Evolutionary conservation across 2,797 vertebrate species (phyloP).

Genomic region (Anableps anableps): DNA sequence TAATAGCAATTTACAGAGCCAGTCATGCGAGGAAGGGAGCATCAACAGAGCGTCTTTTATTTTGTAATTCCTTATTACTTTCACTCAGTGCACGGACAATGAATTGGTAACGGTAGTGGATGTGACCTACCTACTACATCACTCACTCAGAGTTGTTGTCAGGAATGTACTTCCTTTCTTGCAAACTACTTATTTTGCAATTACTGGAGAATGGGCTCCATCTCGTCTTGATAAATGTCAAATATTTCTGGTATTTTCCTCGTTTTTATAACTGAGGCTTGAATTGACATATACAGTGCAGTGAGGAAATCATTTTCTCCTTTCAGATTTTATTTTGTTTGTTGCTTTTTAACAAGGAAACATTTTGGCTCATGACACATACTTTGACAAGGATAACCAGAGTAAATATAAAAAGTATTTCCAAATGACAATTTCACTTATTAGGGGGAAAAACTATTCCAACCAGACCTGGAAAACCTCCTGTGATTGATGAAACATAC

Average conservation of each 20-base stretch:
- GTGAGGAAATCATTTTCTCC: not conserved
- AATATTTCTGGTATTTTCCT: slow-evolving; percentile 1
- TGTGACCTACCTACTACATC: slow-evolving; percentile 51
- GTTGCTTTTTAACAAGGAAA: not conserved
- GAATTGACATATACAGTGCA: not conserved
- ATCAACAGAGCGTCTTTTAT: slow-evolving; percentile 68
- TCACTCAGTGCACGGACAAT: slow-evolving; percentile 53
- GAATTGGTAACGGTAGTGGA: slow-evolving; percentile 56
- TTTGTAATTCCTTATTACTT: slow-evolving; percentile 77
- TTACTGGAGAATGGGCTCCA: not conserved
- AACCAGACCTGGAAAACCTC: not conserved
- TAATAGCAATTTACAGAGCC: slow-evolving; percentile 79
- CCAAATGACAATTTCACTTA: not conserved
- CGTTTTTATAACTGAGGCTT: not conserved
- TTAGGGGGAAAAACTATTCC: not conserved
- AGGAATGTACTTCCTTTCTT: slow-evolving; percentile 17
- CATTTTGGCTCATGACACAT: not conserved
- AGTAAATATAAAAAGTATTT: not conserved
- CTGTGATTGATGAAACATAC: not conserved
- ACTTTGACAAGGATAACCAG: not conserved
- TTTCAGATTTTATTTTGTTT: not conserved
- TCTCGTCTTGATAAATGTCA: slow-evolving; percentile 13
- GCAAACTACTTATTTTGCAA: slow-evolving; percentile 21
- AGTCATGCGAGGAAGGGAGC: slow-evolving; percentile 66
- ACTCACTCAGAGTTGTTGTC: slow-evolving; percentile 33